Conservation (phyloP, 2,888 invertebrate genomes). For the Nezara viridula region DNA sequence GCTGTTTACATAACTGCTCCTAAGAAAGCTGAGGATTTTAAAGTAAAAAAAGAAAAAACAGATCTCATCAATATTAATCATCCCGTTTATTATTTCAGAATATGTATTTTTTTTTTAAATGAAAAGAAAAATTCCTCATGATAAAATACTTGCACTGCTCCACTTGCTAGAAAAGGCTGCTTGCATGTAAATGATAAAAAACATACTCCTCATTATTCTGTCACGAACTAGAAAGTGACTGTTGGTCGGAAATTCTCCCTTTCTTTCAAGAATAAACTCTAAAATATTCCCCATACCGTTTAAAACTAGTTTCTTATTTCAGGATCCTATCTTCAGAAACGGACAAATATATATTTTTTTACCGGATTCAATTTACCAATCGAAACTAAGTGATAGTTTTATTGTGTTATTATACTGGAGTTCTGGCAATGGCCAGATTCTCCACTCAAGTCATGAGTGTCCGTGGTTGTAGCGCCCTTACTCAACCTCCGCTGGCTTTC, state of each 20-base stretch:
- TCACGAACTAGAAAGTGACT: neutral
- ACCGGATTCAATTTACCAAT: too few species aligned
- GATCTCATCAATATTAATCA: neutral
- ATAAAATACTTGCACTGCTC: neutral
- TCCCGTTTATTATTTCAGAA: too few species aligned
- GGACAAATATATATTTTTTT: too few species aligned
- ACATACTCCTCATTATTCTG: neutral
- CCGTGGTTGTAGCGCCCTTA: too few species aligned
- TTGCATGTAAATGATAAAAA: neutral
- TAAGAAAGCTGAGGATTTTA: neutral
- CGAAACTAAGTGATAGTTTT: too few species aligned
- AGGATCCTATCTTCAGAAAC: too few species aligned
- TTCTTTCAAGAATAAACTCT: neutral
- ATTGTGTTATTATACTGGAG: too few species aligned
- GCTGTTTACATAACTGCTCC: neutral
- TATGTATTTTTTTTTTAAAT: neutral
- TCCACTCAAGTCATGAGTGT: too few species aligned
- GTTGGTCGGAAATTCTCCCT: neutral
- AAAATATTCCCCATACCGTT: neutral
- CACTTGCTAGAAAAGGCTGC: neutral
- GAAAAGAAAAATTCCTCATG: neutral
- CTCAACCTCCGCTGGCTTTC: too few species aligned
- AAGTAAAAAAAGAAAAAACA: neutral
- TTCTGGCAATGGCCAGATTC: too few species aligned
- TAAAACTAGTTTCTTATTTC: too few species aligned